phyloP scores from a whole-genome alignment of 2,113 vertebrate species.

The Tyto alba region DNA sequence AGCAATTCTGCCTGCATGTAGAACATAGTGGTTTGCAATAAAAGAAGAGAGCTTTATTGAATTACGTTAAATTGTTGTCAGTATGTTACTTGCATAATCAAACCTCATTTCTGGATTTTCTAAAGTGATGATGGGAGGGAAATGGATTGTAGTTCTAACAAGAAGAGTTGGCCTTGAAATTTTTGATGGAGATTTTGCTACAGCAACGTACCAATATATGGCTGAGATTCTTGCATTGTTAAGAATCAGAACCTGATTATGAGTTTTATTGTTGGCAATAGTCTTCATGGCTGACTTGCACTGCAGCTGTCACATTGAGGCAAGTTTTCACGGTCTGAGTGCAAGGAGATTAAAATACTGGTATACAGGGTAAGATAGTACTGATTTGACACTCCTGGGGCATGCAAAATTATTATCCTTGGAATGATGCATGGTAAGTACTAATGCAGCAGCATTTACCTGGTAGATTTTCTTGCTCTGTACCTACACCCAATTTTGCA shows the following conservation, averaged over 20 bases:
- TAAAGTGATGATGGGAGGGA: neutral
- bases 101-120: neutral
- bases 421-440: neutral
- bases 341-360: neutral
- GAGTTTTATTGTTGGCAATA: neutral
- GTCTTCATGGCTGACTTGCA: rapidly evolving
- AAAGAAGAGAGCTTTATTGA: neutral
- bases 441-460: neutral
- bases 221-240: neutral
- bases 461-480: neutral
- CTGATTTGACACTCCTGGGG: neutral
- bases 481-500: neutral
- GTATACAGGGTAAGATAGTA: neutral
- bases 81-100: neutral
- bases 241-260: neutral
- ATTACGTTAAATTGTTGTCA: neutral
- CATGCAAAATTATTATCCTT: neutral
- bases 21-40: neutral
- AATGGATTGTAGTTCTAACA: neutral
- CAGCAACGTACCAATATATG: rapidly evolving
- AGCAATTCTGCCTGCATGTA: neutral
- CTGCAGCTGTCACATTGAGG: neutral
- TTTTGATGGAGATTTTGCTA: neutral
- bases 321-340: neutral
- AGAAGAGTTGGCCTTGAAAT: neutral